Evolutionary conservation across 2,113 vertebrate species (phyloP), one percentile per base, ranked within the genome.

Genomic region (Myrmecophaga tridactyla): DNA sequence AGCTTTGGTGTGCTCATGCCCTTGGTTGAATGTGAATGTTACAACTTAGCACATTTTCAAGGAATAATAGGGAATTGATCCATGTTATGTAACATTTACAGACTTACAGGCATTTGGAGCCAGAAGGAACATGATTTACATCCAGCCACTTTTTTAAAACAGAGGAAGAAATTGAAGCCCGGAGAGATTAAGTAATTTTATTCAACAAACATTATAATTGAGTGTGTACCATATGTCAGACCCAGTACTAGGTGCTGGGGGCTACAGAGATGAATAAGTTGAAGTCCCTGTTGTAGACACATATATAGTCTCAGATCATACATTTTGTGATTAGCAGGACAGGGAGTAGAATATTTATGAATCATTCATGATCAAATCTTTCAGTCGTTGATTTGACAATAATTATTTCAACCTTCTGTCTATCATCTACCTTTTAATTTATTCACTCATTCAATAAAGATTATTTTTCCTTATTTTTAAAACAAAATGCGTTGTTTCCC

Each of bases 161-260:
- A 83, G 34, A 39, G 62, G 36, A 96, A 43, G 83, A 96, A 96
- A 94, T 56, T 77, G 78, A 96, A 97, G 80, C 91, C 92, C 94
- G 73, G 84, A 91, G 96, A 97, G 91, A 97, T 85, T 95, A n/a
- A 92, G 76, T 97, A 84, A 97, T 96, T 96, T 95, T 89, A 96
- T 96, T 97, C 95, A 91, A 73, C 86, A 97, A 94, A 96, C 78
- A 96, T 96, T 96, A n/a, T n/a, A 96, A 95, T 91, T 97, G 96
- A 96, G 53, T 7, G 2, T 95, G 78, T 65, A 83, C 89, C 96
- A 89, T 96, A 91, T 97, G 93, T 96, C 93, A 95, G 75, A 81
- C 25, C 73, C 51, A 95, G 12, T 60, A 60, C 31, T 92, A 76
- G 91, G 65, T 96, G 96, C 95, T 91, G 27, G 86, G 51, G 96